Base-by-base conservation (phyloP, 2,113 vertebrate species). In the Rallus limicola region DNA sequence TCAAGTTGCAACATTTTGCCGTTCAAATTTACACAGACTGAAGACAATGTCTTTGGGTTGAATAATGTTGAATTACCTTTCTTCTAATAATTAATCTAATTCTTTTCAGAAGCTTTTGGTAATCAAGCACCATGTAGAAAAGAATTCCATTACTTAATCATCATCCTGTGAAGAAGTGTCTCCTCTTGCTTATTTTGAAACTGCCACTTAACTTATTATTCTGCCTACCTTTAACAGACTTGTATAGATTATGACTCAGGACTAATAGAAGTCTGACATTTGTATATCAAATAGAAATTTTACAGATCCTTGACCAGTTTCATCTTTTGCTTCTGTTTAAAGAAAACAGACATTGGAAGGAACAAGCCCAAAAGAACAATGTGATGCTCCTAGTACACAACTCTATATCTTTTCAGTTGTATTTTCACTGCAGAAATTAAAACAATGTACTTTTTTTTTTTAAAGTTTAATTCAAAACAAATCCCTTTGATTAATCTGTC, bases 361-460 rank as follows among this genome's bases (percentile, higher is more conserved):
- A 92, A 4, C 5, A 92, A 84, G 10, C 5, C 14, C 33, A 78
- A 82, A 81, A 15, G 33, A 81, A 40, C 10, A 78, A 29, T 9
- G 2, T 40, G 7, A 24, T 92, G 15, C 21, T 60, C 1, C 0
- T 6, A 56, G 11, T 60, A 56, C 11, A 70, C 6, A 80, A 3
- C 68, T 80, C 50, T 80, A 26, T 15, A 44, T 74, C 14, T 9
- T 88, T 62, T 88, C 56, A 75, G 58, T 50, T 2, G 0, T 33
- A 46, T 52, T 89, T 92, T 94, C 59, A 38, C 33, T 13, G 28
- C 16, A 92, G 63, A 94, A 90, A 69, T 40, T 34, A 93, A 96
- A 10, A 1, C 16, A 58, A 8, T 52, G 4, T 84, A 20, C 19
- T 46, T 46, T 46, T 50, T 50, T 19, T 21, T 48, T 48, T 48